Conservation (phyloP, 1,140 invertebrate species). For the Aporrectodea caliginosa region DNA sequence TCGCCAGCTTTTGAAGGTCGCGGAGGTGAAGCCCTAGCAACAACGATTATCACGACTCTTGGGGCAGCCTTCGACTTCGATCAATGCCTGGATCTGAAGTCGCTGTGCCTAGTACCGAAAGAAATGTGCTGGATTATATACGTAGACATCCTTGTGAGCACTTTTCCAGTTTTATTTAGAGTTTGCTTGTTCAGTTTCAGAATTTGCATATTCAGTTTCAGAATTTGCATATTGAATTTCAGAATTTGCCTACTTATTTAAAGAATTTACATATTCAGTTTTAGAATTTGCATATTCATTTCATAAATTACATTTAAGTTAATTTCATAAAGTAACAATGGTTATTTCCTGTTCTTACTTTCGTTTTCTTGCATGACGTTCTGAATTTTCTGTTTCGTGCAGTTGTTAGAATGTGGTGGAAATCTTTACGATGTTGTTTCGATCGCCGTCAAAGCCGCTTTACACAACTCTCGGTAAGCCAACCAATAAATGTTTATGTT, state of each 20-base stretch:
- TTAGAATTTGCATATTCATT: no score
- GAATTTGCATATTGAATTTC: no score
- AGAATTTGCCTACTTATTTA: no score
- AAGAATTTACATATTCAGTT: no score
- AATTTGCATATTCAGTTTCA: no score
- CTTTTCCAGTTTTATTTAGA: no score
- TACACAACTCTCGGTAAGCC: constrained; percentile 70
- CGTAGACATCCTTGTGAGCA: constrained; percentile 81
- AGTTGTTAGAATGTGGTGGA: constrained; percentile 90
- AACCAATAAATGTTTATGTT: constrained; percentile 22
- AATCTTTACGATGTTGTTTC: constrained; percentile 78
- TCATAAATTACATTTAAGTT: no score
- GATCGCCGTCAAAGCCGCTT: constrained; percentile 83
- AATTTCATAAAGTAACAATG: no score
- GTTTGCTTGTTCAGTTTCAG: no score
- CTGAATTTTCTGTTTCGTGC: no score
- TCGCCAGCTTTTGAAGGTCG: constrained; percentile 89
- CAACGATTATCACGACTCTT: constrained; percentile 74
- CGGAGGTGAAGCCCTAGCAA: constrained; percentile 83
- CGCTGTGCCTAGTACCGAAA: constrained; percentile 75
- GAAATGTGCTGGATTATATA: constrained; percentile 90
- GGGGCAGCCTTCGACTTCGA: constrained; percentile 72
- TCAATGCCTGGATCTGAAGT: constrained; percentile 72
- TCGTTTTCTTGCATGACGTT: no score
- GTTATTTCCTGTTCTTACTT: no score